phyloP scores from a whole-genome alignment of 2,888 invertebrate genomes.

The Lasioglossum pauxillum region DNA sequence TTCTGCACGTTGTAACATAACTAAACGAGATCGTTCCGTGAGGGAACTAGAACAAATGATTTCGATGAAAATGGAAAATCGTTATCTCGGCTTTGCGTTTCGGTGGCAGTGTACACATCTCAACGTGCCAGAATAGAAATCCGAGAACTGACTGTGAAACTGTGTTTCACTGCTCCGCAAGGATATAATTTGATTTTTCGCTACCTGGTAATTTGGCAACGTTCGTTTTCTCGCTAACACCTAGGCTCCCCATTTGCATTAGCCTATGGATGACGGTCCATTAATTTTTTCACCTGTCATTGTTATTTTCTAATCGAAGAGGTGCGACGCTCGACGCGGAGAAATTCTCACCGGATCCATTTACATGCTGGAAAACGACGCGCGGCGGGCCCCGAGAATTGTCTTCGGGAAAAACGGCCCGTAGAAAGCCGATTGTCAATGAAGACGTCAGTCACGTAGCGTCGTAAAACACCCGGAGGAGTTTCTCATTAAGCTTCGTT shows the following conservation, averaged over 20 bases:
- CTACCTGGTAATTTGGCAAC: background rate
- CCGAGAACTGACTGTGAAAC: background rate
- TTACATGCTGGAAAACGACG: conserved; percentile 52
- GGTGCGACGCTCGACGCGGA: conserved; percentile 39
- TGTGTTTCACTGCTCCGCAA: background rate
- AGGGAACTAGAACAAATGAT: background rate
- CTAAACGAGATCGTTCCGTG: background rate
- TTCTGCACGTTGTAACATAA: background rate
- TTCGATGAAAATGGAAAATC: background rate
- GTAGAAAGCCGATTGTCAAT: conserved; percentile 58
- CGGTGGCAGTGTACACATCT: background rate
- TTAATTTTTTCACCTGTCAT: conserved; percentile 40
- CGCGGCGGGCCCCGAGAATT: conserved; percentile 31
- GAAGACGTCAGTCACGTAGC: conserved; percentile 22
- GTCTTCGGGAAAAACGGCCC: conserved; percentile 59
- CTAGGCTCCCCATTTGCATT: background rate
- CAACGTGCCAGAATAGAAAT: background rate
- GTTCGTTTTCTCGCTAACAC: conserved; percentile 2
- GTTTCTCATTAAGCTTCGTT: background rate
- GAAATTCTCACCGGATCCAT: conserved; percentile 57
- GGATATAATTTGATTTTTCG: background rate
- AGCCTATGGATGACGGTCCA: background rate
- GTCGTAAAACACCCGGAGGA: background rate
- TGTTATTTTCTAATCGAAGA: conserved; percentile 52
- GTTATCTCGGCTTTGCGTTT: background rate